phyloP scores from a whole-genome alignment of 2,113 vertebrate genomes.

The Salminus brasiliensis region DNA sequence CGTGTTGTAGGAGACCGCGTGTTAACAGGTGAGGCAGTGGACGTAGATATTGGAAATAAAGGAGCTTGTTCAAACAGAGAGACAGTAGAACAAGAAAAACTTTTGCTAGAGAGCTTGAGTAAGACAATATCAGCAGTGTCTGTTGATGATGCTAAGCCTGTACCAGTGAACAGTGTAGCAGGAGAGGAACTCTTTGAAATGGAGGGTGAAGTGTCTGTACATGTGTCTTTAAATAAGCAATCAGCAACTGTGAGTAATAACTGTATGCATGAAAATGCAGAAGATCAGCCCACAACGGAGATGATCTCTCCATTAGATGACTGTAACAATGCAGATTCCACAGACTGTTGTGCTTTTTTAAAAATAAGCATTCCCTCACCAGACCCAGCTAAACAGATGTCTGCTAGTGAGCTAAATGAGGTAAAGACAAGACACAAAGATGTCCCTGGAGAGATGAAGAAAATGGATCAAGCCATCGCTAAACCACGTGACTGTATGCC shows the following conservation, averaged over 20 bases:
- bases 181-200: background rate
- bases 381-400: slow-evolving; percentile 60
- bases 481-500: background rate
- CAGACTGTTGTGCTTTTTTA: slow-evolving; percentile 54
- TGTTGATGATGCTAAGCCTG: background rate
- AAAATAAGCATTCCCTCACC: slow-evolving; percentile 63
- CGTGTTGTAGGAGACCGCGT: background rate
- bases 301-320: background rate
- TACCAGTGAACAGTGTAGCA: background rate
- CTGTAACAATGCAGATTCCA: background rate
- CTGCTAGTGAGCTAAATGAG: slow-evolving; percentile 1
- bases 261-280: background rate
- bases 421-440: background rate
- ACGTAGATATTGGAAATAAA: background rate
- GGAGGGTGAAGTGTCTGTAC: background rate
- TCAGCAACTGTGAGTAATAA: background rate
- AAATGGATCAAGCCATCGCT: background rate
- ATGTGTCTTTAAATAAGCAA: background rate
- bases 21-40: background rate
- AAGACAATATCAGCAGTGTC: background rate
- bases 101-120: background rate
- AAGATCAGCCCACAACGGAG: background rate
- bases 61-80: background rate
- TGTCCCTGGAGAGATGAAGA: slow-evolving; percentile 5
- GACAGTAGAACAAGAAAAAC: background rate